phyloP scores from a whole-genome alignment of 2,113 vertebrate species.

The Plecotus auritus region DNA sequence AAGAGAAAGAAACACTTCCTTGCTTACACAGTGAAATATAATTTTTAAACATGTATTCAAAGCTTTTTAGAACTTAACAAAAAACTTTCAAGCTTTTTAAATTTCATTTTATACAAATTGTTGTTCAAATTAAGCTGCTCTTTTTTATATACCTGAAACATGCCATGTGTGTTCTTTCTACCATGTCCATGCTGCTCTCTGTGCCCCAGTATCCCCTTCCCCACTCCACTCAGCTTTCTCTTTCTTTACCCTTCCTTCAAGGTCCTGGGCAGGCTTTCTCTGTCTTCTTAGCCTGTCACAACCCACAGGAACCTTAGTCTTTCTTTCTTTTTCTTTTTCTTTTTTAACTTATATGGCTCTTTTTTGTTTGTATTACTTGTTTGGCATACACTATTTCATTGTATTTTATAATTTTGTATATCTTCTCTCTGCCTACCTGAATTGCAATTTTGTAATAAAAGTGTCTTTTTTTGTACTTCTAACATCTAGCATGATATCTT shows the following conservation, averaged over 20 bases:
- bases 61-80: neutral
- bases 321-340: neutral
- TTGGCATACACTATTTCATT: neutral
- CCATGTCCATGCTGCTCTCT: neutral
- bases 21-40: neutral
- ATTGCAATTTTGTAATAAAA: neutral
- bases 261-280: neutral
- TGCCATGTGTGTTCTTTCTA: neutral
- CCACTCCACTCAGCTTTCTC: neutral
- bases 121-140: conserved; percentile 1
- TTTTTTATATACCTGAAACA: neutral
- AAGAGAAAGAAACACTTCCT: neutral
- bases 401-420: neutral
- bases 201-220: neutral
- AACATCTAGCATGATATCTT: neutral
- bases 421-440: neutral
- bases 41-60: neutral
- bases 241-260: neutral
- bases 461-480: neutral
- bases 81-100: neutral
- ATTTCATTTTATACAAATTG: neutral
- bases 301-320: neutral
- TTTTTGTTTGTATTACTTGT: neutral
- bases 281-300: neutral
- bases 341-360: neutral